Evolutionary conservation across 2,113 vertebrate genomes (phyloP), one percentile per base, ranked within the genome.

Genomic region (Pollimyrus isidori): DNA sequence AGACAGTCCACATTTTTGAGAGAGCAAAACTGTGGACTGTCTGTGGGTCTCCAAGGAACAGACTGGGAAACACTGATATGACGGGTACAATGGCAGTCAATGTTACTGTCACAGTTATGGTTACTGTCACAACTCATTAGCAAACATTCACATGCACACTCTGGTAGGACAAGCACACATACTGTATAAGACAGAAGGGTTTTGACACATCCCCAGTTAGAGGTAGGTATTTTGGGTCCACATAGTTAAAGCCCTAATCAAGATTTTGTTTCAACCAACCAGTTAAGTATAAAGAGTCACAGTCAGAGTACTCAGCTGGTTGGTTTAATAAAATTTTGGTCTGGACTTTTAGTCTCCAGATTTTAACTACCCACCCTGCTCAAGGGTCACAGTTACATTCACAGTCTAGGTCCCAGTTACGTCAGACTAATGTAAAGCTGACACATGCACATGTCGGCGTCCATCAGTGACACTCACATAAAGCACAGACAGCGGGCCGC

Each of bases 401-500:
- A 73, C 30, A 39, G 69, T 76, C 30, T 39, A 76, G 15, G 30
- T 39, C 30, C 13, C 30, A 39, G 69, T 65, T 69, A 69, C n/a
- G 10, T 80, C 73, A 80, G 13, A 76, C 15, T 19, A 39, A 39
- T 39, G 69, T 48, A 39, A 46, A 48, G 7, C 80, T 23, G 39
- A 42, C 19, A 73, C 10, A 50, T 48, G n/a, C 65, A 39, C 19
- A 56, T 21, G 53, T 21, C 53, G 19, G 19, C 5, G 42, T 21
- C 13, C 46, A 17, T 88, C 26, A 26, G 49, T n/a, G 83, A 86
- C 92, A 97, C 98, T 97, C 94, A 99, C 98, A 94, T 97, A 96
- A 17, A 99, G 82, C 50, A 95, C 96, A 3, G 98, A 96, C 58
- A 99, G 95, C 23, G 96, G 95, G 2, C 98, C 98, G 45, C 97